Percentiles rank a stretch among this genome's conserved stretches.
Evolutionary conservation across 2,797 vertebrate species (phyloP).

Genomic region (Gymnodraco acuticeps): DNA sequence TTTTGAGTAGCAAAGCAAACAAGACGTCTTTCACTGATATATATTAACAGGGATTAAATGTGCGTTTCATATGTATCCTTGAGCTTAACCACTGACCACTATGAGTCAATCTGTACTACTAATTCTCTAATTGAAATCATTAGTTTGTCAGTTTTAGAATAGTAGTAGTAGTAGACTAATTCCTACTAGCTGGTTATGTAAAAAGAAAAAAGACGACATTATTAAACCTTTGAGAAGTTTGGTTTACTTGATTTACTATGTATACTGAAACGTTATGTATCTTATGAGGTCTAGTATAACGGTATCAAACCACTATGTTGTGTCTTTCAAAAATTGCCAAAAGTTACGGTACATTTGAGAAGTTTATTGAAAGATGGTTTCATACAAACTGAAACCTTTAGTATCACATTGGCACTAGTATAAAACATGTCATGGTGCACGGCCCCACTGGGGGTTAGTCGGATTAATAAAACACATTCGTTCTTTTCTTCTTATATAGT

Average conservation of each 20-base stretch:
- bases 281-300: too few relatives aligned
- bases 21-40: background rate
- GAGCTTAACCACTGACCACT: background rate
- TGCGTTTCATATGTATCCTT: conserved; percentile 20
- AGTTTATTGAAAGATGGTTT: background rate
- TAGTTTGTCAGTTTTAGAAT: background rate
- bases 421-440: background rate
- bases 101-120: too few relatives aligned
- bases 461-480: background rate
- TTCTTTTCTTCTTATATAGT: conserved; percentile 3
- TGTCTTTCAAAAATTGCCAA: too few relatives aligned
- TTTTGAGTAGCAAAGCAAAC: conserved; percentile 6
- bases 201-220: background rate
- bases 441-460: background rate
- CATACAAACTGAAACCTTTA: too few relatives aligned
- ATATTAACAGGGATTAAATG: conserved; percentile 14
- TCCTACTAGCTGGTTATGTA: background rate
- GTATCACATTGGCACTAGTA: background rate
- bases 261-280: too few relatives aligned
- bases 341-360: too few relatives aligned
- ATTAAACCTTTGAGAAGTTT: background rate
- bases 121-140: background rate
- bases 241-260: background rate
- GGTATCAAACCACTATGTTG: too few relatives aligned
- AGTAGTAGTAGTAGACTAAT: too few relatives aligned